phyloP scores from a whole-genome alignment of 2,888 invertebrate species.

The Sesia bembeciformis region DNA sequence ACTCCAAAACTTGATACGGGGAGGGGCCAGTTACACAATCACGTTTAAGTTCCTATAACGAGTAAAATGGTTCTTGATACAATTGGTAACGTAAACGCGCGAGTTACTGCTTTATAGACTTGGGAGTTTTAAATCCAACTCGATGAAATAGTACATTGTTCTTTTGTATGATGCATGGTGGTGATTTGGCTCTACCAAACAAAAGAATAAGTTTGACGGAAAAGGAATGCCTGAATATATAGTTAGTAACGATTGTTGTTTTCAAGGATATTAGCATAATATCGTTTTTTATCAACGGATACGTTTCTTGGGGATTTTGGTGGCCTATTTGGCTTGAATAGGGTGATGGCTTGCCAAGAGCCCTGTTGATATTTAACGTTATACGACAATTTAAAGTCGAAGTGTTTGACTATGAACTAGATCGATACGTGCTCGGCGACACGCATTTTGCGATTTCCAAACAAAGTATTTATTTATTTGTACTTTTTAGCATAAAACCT shows the following conservation, averaged over 20 bases:
- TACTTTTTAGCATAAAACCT: too few species aligned
- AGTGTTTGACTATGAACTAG: neutral
- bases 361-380: neutral
- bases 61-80: constrained; percentile 16
- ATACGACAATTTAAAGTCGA: neutral
- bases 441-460: neutral
- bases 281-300: constrained; percentile 24
- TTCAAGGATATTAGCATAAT: constrained; percentile 54
- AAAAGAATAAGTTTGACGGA: constrained; percentile 67
- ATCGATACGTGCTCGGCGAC: neutral
- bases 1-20: constrained; percentile 68
- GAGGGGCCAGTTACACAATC: constrained; percentile 58
- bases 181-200: constrained; percentile 68
- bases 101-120: constrained; percentile 23
- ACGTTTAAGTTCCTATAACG: constrained; percentile 41
- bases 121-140: constrained; percentile 39
- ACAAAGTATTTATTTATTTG: neutral
- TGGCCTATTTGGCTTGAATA: neutral
- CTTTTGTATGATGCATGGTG: constrained; percentile 60
- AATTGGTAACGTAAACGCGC: constrained; percentile 37
- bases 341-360: neutral
- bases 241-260: constrained; percentile 60
- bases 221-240: constrained; percentile 55
- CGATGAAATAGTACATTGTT: constrained; percentile 67
- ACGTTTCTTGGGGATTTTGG: constrained; percentile 18